Evolutionary conservation across 2,797 vertebrate species (phyloP).

Genomic region (Momotus momota): DNA sequence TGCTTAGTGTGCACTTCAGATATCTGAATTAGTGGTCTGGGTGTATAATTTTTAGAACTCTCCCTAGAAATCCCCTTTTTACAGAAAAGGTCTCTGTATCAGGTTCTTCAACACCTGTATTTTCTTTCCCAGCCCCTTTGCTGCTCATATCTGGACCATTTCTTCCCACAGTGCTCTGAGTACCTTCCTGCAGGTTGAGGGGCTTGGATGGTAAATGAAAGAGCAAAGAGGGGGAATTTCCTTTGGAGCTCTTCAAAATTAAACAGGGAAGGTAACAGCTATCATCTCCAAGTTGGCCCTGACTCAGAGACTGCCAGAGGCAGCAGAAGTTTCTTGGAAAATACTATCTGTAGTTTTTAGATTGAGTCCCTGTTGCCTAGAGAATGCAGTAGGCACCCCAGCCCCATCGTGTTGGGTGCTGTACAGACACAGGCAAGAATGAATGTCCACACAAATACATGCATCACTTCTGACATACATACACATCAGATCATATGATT

Average conservation of each 20-base stretch:
- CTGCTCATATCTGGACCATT: neutral
- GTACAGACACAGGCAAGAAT: neutral
- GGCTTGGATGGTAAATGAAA: neutral
- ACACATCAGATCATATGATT: neutral
- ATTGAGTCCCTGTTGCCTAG: neutral
- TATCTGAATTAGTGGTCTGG: neutral
- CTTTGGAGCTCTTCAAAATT: neutral
- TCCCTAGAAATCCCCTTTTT: neutral
- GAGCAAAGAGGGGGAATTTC: neutral
- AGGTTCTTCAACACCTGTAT: neutral
- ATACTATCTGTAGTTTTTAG: neutral
- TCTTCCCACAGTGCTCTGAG: neutral
- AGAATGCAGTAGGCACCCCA: neutral
- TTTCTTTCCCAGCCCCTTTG: neutral
- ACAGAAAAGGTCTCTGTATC: neutral
- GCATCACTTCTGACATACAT: neutral
- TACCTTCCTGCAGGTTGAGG: neutral
- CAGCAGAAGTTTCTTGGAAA: neutral
- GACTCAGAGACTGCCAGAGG: neutral
- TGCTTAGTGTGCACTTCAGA: neutral
- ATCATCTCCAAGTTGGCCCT: fast-evolving
- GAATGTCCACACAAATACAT: fast-evolving
- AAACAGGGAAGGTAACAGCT: neutral
- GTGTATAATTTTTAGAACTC: neutral
- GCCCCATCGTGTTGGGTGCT: fast-evolving